Conservation (phyloP, 1,140 invertebrate genomes). For the Orchesella cincta region DNA sequence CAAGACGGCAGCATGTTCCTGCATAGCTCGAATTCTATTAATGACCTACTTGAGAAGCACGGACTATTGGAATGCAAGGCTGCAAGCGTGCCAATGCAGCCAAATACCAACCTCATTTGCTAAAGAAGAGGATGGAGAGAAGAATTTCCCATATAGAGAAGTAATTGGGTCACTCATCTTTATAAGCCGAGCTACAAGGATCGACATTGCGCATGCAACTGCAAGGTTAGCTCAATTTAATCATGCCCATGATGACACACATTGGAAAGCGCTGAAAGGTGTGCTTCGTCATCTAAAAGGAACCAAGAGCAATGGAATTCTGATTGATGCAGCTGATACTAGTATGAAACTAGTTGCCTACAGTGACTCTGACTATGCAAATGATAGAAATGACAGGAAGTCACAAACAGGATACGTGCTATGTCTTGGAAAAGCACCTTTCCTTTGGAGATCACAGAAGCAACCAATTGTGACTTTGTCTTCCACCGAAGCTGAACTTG, state of each 20-base stretch:
- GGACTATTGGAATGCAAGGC: background rate
- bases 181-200: conserved; percentile 55
- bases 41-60: conserved; percentile 2
- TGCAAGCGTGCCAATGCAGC: conserved; percentile 5
- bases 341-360: background rate
- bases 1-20: conserved; percentile 12
- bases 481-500: conserved; percentile 58
- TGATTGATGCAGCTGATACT: background rate
- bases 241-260: conserved; percentile 1
- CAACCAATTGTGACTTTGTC: conserved; percentile 59
- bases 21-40: background rate
- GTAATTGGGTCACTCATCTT: conserved; percentile 56
- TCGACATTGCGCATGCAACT: conserved; percentile 47
- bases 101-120: background rate
- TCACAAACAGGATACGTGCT: conserved; percentile 54
- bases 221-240: conserved; percentile 1
- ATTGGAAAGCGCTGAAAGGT: background rate
- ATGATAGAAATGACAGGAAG: conserved; percentile 35
- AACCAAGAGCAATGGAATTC: background rate
- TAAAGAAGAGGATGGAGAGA: too few species aligned
- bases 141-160: conserved; percentile 52
- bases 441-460: conserved; percentile 60
- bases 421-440: conserved; percentile 53
- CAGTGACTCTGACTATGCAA: conserved; percentile 43
- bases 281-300: background rate